Evolutionary conservation across 2,797 vertebrate species (phyloP).

Genomic region (Podarcis siculus): DNA sequence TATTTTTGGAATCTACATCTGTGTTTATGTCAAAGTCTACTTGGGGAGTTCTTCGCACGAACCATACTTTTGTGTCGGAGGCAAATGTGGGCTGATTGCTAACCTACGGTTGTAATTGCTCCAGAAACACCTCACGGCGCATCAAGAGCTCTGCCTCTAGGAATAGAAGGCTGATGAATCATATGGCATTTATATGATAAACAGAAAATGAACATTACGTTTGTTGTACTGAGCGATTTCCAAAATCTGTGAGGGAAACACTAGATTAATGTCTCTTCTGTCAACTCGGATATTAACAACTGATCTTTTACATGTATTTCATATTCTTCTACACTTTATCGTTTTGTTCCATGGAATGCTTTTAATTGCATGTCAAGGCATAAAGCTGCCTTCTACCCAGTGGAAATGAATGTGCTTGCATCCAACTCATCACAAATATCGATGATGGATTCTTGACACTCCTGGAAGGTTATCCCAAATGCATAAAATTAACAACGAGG

Average conservation of each 20-base stretch:
- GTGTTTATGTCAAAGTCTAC: accelerated
- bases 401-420: too few species aligned
- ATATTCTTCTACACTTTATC: not conserved
- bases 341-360: not conserved
- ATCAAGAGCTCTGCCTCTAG: not conserved
- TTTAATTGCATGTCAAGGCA: not conserved
- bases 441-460: too few species aligned
- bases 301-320: not conserved
- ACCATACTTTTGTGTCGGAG: accelerated
- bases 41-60: accelerated
- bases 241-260: constrained; percentile 2
- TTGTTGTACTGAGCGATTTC: constrained; percentile 19
- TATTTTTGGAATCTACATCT: not conserved
- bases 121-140: constrained; percentile 44
- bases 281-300: constrained; percentile 24
- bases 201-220: not conserved
- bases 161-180: constrained; percentile 25
- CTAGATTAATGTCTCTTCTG: constrained; percentile 33
- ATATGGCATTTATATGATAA: constrained; percentile 44
- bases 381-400: not conserved
- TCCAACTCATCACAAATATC: too few species aligned
- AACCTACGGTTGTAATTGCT: constrained; percentile 36
- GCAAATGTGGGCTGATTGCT: constrained; percentile 45
- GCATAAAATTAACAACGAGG: too few species aligned
- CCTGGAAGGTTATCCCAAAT: too few species aligned